These are phyloP conservation scores for Typhlomys cinereus DNA, from an alignment of 2,113 vertebrate species.

Conservation along the genomic window DNA sequence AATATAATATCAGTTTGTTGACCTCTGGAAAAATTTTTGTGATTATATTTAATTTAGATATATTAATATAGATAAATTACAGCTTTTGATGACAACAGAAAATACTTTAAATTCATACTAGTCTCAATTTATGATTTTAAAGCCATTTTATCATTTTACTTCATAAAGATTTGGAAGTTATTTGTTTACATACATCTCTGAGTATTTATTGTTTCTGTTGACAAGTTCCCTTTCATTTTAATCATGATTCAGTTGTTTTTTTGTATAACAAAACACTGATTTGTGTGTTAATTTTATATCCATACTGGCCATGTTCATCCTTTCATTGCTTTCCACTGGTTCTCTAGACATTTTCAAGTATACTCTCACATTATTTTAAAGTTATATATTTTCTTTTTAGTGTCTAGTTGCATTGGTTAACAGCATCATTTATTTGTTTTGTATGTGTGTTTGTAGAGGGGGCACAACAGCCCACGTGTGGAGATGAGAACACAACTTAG, in stretches of 20 bases:
- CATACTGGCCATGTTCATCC: neutral
- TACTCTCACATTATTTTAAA: neutral
- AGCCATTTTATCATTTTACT: neutral
- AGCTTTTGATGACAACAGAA: neutral
- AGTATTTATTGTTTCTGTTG: neutral
- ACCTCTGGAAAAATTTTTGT: neutral
- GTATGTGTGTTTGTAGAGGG: too few relatives aligned
- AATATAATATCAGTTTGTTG: neutral
- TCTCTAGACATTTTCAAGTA: neutral
- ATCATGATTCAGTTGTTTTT: neutral
- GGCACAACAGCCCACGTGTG: too few relatives aligned
- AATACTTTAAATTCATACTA: neutral
- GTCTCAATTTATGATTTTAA: neutral
- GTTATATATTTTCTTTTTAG: conserved; percentile 12
- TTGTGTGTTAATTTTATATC: neutral
- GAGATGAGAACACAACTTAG: too few relatives aligned
- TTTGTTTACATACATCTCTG: neutral
- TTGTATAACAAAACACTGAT: neutral
- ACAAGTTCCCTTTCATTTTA: neutral
- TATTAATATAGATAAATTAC: neutral
- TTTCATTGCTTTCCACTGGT: neutral
- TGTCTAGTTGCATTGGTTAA: conserved; percentile 4
- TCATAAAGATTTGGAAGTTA: neutral
- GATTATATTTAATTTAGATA: neutral
- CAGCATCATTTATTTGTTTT: neutral